phyloP scores from a whole-genome alignment of 2,888 invertebrate species.

The Notodonta dromedarius region DNA sequence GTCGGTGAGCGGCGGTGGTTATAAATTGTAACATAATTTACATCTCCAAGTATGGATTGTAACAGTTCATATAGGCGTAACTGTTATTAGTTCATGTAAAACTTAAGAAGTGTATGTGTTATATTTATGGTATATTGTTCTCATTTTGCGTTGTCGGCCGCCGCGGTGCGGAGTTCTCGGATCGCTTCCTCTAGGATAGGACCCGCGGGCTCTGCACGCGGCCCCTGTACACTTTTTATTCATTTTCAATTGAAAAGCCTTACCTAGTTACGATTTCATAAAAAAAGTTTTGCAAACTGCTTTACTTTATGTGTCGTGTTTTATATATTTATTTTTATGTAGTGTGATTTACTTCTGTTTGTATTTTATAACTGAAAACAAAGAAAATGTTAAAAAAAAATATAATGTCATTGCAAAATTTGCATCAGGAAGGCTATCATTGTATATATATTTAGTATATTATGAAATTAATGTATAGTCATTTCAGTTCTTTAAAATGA shows the following conservation, averaged over 20 bases:
- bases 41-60: slow-evolving; percentile 65
- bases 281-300: slow-evolving; percentile 60
- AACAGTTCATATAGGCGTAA: slow-evolving; percentile 78
- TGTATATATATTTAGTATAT: slow-evolving; percentile 76
- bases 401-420: slow-evolving; percentile 62
- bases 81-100: slow-evolving; percentile 82
- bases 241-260: slow-evolving; percentile 70
- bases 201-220: slow-evolving; percentile 39
- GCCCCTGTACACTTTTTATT: slow-evolving; percentile 55
- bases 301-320: slow-evolving; percentile 78
- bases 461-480: slow-evolving; percentile 72
- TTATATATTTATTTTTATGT: slow-evolving; percentile 77
- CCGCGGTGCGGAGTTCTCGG: slow-evolving; percentile 7
- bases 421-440: slow-evolving; percentile 68
- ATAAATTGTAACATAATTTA: slow-evolving; percentile 72
- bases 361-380: slow-evolving; percentile 69
- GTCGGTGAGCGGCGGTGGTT: slow-evolving; percentile 28
- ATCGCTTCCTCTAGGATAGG: slow-evolving; percentile 9
- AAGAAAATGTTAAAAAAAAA: slow-evolving; percentile 70
- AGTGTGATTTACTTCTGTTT: slow-evolving; percentile 81
- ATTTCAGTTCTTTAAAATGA: slow-evolving; percentile 63
- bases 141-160: slow-evolving; percentile 50
- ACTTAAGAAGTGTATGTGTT: slow-evolving; percentile 80
- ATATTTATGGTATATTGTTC: slow-evolving; percentile 71
- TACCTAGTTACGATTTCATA: slow-evolving; percentile 71